These are phyloP conservation scores for Melipona beecheii DNA, from an alignment of 2,888 invertebrate genomes.

Conservation along the genomic window DNA sequence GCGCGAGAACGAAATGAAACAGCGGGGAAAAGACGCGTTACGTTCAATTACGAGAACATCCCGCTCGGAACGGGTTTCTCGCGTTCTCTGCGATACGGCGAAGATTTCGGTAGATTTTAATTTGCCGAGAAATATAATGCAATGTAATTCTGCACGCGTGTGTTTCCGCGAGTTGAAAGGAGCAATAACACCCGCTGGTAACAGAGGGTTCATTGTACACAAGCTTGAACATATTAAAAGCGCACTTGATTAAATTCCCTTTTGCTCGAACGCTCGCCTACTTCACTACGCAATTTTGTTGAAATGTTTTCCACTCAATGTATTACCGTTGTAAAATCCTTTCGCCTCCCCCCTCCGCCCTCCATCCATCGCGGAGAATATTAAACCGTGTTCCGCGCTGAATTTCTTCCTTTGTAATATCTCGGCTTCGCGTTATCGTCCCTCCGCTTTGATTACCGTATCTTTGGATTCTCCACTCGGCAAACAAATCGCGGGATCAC, in stretches of 20 bases:
- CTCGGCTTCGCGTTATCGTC: not conserved
- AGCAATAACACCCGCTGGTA: not conserved
- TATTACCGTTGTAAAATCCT: conserved; percentile 16
- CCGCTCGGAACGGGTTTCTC: not conserved
- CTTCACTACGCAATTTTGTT: conserved; percentile 36
- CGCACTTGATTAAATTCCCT: conserved; percentile 46
- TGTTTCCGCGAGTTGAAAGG: not conserved
- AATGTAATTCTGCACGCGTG: no score
- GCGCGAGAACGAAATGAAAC: not conserved
- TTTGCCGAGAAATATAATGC: not conserved
- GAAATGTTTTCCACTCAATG: conserved; percentile 47
- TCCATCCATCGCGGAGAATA: not conserved
- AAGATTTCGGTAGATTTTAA: not conserved
- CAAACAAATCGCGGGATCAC: not conserved
- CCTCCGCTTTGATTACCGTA: not conserved
- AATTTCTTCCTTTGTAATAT: conserved; percentile 27
- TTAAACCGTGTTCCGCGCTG: conserved; percentile 8
- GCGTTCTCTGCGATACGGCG: not conserved
- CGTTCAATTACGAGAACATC: not conserved
- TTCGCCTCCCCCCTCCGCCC: not conserved
- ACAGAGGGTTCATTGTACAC: not conserved
- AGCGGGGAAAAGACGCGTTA: not conserved
- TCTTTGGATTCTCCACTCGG: not conserved
- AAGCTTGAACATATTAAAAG: conserved; percentile 10
- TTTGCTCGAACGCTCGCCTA: conserved; percentile 12